Base-by-base conservation (phyloP, 2,113 vertebrate genomes). In the Numida meleagris region DNA sequence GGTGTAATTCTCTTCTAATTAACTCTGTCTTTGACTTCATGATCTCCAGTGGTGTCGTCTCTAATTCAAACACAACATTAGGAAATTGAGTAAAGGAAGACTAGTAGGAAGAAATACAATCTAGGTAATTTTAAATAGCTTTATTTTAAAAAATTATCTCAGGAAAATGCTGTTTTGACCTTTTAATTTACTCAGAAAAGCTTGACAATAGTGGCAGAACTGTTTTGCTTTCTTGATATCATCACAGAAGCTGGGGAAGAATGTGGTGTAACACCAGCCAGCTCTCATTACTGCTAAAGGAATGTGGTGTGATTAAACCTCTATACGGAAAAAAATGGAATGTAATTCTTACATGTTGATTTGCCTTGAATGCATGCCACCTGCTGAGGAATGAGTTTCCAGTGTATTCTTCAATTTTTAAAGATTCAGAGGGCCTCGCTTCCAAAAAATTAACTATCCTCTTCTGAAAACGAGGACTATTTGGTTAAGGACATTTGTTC, bases 261-360 rank as follows among this genome's bases (percentile, higher is more conserved):
- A 93, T 89, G 82, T 65, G 71, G 34, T 93, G 24, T 16, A 80
- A 73, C 27, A 91, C 7, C 33, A 87, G 86, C 55, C 80, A 97
- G 74, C 55, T 89, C 63, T 95, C 65, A 38, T 94, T 91, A 61
- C 68, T 93, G 85, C 81, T 90, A 63, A 73, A 89, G 88, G 80
- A 89, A 94, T 91, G 82, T 84, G 40, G 31, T 86, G 55, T 62
- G 89, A 92, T 93, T 94, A 95, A 93, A 90, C 70, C 74, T 71
- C 74, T 48, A 75, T 65, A 80, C 70, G 61, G 82, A 79, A 83
- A 63, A 78, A 94, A 87, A 87, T 45, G 38, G 84, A 86, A 90
- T 94, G 74, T 38, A 90, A 90, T 84, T 89, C 71, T 92, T 89
- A 82, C 71, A 68, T 48, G 34, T 72, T 43, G 46, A 78, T 86